phyloP scores from a whole-genome alignment of 2,113 vertebrate genomes.

The Thunnus thynnus region DNA sequence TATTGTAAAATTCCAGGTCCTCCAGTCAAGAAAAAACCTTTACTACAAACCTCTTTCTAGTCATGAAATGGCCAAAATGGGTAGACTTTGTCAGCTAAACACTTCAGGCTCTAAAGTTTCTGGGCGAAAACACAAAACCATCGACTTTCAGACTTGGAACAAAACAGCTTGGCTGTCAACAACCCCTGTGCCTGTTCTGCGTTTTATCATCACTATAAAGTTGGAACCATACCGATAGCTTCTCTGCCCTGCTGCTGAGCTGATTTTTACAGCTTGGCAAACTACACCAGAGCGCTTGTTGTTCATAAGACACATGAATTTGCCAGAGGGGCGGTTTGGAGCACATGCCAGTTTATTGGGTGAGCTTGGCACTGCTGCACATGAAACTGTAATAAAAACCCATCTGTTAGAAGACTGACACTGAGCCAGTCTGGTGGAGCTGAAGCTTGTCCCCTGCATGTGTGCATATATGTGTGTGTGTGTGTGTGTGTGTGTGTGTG shows the following conservation, averaged over 20 bases:
- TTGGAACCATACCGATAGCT: conserved; percentile 32
- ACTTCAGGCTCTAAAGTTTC: conserved; percentile 9
- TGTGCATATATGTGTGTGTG: not conserved
- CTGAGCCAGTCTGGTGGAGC: conserved; percentile 56
- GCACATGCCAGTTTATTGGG: conserved; percentile 65
- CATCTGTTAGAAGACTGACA: conserved; percentile 76
- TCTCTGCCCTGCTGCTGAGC: conserved; percentile 48
- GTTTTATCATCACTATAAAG: conserved; percentile 56
- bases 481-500: conserved; percentile 6
- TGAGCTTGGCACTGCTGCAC: conserved; percentile 70
- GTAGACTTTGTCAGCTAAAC: not conserved
- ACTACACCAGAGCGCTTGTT: conserved; percentile 53
- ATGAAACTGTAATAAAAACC: conserved; percentile 81
- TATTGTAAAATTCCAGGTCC: not conserved
- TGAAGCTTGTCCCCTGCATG: conserved; percentile 36
- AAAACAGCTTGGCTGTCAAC: conserved; percentile 31
- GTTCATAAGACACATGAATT: conserved; percentile 67
- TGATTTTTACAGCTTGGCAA: conserved; percentile 61
- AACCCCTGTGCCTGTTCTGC: conserved; percentile 12
- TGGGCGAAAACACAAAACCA: conserved; percentile 19
- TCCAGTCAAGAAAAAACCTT: not conserved
- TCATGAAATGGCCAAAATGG: not conserved
- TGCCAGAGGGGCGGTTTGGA: conserved; percentile 56
- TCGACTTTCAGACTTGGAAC: conserved; percentile 26
- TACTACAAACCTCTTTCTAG: not conserved